Evolutionary conservation across 2,888 invertebrate species (phyloP).

Genomic region (Labia minor): DNA sequence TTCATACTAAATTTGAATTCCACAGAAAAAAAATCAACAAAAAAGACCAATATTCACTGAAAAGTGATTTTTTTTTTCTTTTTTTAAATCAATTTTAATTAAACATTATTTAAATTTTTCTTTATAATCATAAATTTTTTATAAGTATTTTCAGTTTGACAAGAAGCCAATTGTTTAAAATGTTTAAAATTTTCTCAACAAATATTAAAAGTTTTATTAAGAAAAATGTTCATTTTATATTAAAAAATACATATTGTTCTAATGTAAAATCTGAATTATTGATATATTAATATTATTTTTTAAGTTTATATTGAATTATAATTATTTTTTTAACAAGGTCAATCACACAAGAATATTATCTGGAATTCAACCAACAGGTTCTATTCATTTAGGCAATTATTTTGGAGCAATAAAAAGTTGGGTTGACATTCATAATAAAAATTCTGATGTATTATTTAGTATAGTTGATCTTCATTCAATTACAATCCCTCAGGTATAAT

Average conservation of each 20-base stretch:
- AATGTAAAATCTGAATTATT: not conserved
- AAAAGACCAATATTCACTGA: no score
- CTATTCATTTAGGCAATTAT: constrained; percentile 92
- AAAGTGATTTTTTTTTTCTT: no score
- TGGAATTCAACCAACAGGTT: constrained; percentile 93
- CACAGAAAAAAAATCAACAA: no score
- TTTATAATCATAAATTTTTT: no score
- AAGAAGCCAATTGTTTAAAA: no score
- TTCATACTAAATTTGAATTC: no score
- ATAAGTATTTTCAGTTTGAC: no score
- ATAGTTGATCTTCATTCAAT: constrained; percentile 91
- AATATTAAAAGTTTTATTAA: no score
- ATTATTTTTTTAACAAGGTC: no score
- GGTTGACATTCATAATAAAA: constrained; percentile 64
- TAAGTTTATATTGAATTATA: not conserved
- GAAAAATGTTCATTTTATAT: not conserved
- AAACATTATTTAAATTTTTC: no score
- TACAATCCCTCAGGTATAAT: constrained; percentile 64
- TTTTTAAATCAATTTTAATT: no score
- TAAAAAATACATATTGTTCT: not conserved
- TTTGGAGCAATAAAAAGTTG: constrained; percentile 85
- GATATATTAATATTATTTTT: not conserved
- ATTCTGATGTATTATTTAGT: constrained; percentile 61
- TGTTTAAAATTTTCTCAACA: no score
- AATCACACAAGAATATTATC: constrained; percentile 80